These are phyloP conservation scores for Gymnodraco acuticeps DNA, from an alignment of 2,797 vertebrate genomes.

Conservation along the genomic window DNA sequence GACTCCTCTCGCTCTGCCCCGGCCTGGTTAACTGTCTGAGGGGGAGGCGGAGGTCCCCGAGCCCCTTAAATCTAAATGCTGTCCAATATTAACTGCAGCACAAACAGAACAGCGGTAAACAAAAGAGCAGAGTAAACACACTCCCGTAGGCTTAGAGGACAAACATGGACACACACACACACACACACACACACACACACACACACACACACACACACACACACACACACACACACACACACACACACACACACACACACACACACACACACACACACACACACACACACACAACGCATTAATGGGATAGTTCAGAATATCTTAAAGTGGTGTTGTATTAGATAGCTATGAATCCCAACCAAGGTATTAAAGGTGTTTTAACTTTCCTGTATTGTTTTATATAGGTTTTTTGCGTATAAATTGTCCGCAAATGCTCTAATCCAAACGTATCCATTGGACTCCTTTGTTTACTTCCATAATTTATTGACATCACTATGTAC, in stretches of 20 bases:
- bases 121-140: conserved; percentile 83
- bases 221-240: background rate
- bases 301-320: too few relatives aligned
- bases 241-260: background rate
- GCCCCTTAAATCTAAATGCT: conserved; percentile 74
- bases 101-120: conserved; percentile 86
- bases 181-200: conserved; percentile 19
- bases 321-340: too few relatives aligned
- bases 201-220: conserved; percentile 15
- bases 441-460: too few relatives aligned
- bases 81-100: conserved; percentile 88
- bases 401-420: too few relatives aligned
- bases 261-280: too few relatives aligned
- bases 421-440: too few relatives aligned
- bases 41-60: conserved; percentile 58
- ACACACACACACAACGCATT: too few relatives aligned
- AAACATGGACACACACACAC: conserved; percentile 51
- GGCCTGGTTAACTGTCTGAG: conserved; percentile 52
- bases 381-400: too few relatives aligned
- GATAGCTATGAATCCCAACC: too few relatives aligned
- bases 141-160: conserved; percentile 69
- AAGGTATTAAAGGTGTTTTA: too few relatives aligned
- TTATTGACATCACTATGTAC: too few relatives aligned
- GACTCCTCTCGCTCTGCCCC: conserved; percentile 45
- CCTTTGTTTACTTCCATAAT: too few relatives aligned